Percentiles rank a stretch among this genome's conserved stretches.
These are phyloP conservation scores for Aptenodytes patagonicus DNA, from an alignment of 2,113 vertebrate species.

Conservation along the genomic window DNA sequence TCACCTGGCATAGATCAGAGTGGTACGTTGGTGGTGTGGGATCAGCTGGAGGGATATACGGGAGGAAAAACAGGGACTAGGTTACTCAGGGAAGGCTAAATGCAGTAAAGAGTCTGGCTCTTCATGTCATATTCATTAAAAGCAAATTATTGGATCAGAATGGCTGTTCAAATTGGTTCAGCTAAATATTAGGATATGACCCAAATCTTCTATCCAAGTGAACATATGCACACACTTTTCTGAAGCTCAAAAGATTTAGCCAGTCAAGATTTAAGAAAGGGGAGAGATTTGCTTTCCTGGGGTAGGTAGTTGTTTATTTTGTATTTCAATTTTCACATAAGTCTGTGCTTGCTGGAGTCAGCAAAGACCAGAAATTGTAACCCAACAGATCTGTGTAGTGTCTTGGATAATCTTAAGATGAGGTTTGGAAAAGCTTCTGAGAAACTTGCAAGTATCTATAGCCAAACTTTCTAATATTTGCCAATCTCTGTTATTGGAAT, in stretches of 20 bases:
- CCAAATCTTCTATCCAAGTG: constrained; percentile 26
- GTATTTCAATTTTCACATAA: neutral
- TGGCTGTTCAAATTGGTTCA: neutral
- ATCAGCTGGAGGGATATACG: neutral
- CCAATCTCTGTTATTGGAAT: constrained; percentile 30
- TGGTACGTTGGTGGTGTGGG: neutral
- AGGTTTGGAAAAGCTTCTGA: constrained; percentile 51
- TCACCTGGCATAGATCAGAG: neutral
- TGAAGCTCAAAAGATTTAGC: neutral
- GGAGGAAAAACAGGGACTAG: neutral
- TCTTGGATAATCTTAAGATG: constrained; percentile 42
- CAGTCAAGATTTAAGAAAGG: neutral
- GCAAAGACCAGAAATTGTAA: constrained; percentile 28
- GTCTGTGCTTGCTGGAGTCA: neutral
- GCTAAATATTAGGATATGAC: constrained; percentile 2
- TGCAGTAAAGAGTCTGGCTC: neutral
- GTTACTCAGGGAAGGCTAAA: neutral
- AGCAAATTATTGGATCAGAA: constrained; percentile 20
- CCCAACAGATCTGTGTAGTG: neutral
- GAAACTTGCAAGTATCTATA: constrained; percentile 26
- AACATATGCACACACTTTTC: constrained; percentile 3
- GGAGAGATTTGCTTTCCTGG: neutral
- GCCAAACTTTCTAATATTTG: constrained; percentile 47
- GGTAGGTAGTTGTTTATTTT: constrained; percentile 28
- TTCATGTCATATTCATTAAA: neutral